Evolutionary conservation across 2,797 vertebrate genomes (phyloP).

Genomic region (Centropyge bicolor): DNA sequence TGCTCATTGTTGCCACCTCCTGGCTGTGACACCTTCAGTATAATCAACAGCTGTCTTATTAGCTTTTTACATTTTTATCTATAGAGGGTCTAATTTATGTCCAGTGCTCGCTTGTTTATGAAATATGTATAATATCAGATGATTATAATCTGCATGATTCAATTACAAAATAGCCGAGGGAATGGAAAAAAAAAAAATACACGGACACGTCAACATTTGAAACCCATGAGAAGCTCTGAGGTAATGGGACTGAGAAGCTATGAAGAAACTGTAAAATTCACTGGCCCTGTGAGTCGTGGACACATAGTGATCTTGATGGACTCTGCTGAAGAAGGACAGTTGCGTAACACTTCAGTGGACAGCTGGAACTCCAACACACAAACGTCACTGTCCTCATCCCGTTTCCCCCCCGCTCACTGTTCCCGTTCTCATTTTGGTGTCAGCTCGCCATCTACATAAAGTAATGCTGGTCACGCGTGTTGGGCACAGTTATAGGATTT

Average conservation of each 20-base stretch:
- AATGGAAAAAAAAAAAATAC: conserved; percentile 55
- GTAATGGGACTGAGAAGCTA: conserved; percentile 29
- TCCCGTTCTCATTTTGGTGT: conserved; percentile 51
- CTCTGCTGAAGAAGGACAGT: conserved; percentile 17
- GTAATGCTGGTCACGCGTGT: conserved; percentile 57
- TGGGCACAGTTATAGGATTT: conserved; percentile 48
- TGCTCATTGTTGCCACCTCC: conserved; percentile 65
- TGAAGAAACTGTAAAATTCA: conserved; percentile 23
- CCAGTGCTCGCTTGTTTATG: conserved; percentile 86
- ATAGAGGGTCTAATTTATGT: conserved; percentile 84
- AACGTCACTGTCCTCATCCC: conserved; percentile 41
- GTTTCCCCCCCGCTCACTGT: conserved; percentile 20
- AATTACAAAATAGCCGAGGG: conserved; percentile 68
- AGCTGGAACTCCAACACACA: conserved; percentile 37
- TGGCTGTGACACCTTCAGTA: conserved; percentile 67
- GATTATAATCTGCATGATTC: conserved; percentile 84
- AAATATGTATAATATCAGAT: conserved; percentile 82
- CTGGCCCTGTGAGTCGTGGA: conserved; percentile 18
- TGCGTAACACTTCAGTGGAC: conserved; percentile 33
- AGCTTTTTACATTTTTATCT: conserved; percentile 86
- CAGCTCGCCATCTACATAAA: conserved; percentile 31
- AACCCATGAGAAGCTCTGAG: conserved; percentile 18
- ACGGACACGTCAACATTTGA: conserved; percentile 28
- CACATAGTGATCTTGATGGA: conserved; percentile 20
- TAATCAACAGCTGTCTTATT: conserved; percentile 81